Evolutionary conservation across 2,797 vertebrate genomes (phyloP).

Genomic region (Gymnopithys bicolor): DNA sequence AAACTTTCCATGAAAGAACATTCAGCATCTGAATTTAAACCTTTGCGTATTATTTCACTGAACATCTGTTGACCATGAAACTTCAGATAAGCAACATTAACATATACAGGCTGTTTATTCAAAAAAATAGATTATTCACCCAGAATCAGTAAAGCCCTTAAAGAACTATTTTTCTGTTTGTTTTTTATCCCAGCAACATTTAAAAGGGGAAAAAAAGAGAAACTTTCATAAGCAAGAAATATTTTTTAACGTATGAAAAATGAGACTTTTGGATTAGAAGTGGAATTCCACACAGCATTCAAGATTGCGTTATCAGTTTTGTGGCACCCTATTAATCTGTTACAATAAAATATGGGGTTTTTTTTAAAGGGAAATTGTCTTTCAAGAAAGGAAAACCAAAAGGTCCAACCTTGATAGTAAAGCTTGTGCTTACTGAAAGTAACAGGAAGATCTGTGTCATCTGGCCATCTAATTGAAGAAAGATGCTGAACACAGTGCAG

Average conservation of each 20-base stretch:
- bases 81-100: constrained; percentile 75
- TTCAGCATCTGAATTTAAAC: constrained; percentile 46
- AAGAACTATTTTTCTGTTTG: constrained; percentile 33
- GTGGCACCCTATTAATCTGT: constrained; percentile 57
- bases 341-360: constrained; percentile 5
- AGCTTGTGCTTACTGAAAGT: constrained; percentile 55
- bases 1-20: constrained; percentile 40
- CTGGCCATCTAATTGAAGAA: constrained; percentile 66
- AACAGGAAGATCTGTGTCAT: constrained; percentile 53
- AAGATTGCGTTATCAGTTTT: constrained; percentile 45
- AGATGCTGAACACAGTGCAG: constrained; percentile 55
- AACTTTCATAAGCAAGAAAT: constrained; percentile 21
- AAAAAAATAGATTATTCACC: constrained; percentile 63
- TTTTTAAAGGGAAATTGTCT: constrained; percentile 49
- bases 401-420: constrained; percentile 27
- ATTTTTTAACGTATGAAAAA: constrained; percentile 62
- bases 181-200: constrained; percentile 5
- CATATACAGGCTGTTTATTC: constrained; percentile 71
- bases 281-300: constrained; percentile 57
- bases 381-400: constrained; percentile 56
- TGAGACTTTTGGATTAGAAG: constrained; percentile 54
- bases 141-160: constrained; percentile 47
- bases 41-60: constrained; percentile 45
- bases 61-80: constrained; percentile 65
- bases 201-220: background rate